Evolutionary conservation across 1,140 invertebrate genomes (phyloP).

Genomic region (Holcopasites calliopsidis): DNA sequence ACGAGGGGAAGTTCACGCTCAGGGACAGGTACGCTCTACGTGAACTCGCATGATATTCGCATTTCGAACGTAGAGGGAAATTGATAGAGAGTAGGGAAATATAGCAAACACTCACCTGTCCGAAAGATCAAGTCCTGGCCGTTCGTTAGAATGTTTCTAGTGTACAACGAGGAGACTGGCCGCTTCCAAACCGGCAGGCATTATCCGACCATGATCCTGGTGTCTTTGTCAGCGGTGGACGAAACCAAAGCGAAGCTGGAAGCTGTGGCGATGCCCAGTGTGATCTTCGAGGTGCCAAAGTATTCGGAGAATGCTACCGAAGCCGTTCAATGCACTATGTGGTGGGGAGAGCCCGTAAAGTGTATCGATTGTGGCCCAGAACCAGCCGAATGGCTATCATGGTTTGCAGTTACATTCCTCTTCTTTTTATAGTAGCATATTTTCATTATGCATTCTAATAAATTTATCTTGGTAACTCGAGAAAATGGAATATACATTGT

Average conservation of each 20-base stretch:
- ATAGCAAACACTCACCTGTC: too few species aligned
- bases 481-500: too few species aligned
- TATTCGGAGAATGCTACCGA: conserved; percentile 12
- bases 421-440: not conserved
- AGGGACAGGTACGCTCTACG: conserved; percentile 73
- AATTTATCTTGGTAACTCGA: too few species aligned
- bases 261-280: conserved; percentile 65
- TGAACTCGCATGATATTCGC: too few species aligned
- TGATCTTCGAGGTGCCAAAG: conserved; percentile 63
- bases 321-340: conserved; percentile 64
- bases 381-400: conserved; percentile 73
- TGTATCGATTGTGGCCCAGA: conserved; percentile 75
- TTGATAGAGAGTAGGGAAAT: too few species aligned
- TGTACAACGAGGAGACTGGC: conserved; percentile 67
- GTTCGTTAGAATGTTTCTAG: conserved; percentile 70
- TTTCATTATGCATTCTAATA: not conserved
- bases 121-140: conserved; percentile 19
- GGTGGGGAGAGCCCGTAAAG: conserved; percentile 67
- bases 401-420: conserved; percentile 39
- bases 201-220: conserved; percentile 67
- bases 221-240: conserved; percentile 59
- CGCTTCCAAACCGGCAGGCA: conserved; percentile 69
- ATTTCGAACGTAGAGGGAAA: too few species aligned
- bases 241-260: conserved; percentile 66
- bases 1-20: conserved; percentile 50